phyloP scores from a whole-genome alignment of 2,113 vertebrate species.

The Madoqua kirkii region DNA sequence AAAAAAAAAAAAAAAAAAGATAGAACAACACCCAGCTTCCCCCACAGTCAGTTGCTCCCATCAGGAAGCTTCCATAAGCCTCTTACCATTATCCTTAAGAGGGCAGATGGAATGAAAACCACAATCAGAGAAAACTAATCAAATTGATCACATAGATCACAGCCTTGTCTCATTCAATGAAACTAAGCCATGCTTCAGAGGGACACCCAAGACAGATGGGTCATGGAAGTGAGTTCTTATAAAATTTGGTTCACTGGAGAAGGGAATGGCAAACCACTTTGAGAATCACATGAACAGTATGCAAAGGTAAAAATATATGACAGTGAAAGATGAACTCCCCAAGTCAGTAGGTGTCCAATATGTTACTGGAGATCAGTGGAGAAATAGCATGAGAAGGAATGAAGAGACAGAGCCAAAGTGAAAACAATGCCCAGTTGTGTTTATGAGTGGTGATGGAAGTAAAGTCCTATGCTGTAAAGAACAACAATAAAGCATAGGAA shows the following conservation, averaged over 20 bases:
- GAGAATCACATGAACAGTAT: background rate
- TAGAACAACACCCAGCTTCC: background rate
- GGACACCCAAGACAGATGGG: background rate
- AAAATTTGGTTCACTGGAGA: background rate
- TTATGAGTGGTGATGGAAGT: background rate
- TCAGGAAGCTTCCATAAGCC: background rate
- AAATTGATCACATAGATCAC: background rate
- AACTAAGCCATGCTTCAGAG: background rate
- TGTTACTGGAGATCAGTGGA: background rate
- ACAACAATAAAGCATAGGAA: background rate
- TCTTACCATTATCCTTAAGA: background rate
- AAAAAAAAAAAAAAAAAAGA: too few species aligned
- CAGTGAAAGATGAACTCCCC: background rate
- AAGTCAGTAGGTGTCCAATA: background rate
- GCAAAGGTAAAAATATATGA: background rate
- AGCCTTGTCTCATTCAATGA: background rate
- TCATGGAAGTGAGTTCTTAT: background rate
- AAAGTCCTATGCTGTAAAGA: background rate
- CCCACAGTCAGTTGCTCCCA: background rate
- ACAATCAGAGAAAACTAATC: background rate
- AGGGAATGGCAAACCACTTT: background rate
- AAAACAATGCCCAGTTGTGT: background rate
- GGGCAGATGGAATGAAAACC: background rate
- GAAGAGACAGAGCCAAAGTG: background rate
- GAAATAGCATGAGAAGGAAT: background rate